Base-by-base conservation (phyloP, 2,113 vertebrate species). In the Melospiza georgiana region DNA sequence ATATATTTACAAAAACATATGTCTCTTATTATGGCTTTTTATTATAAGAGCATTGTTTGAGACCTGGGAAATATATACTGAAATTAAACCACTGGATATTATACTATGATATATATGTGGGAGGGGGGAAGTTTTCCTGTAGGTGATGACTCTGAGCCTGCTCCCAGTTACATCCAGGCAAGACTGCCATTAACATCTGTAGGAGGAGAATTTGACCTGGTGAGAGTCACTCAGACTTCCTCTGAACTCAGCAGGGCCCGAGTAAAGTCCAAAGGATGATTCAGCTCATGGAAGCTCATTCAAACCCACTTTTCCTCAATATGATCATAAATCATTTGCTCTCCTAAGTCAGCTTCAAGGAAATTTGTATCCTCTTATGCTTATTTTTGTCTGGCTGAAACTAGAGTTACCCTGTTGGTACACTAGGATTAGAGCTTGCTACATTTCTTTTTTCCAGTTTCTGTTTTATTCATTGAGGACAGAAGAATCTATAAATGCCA, bases 1-100 rank as follows among this genome's bases (percentile, higher is more conserved):
- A 62, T 62, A 35, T 19, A 55, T 84, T 95, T 95, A 92, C 63
- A 92, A 94, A 96, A 67, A 14, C 88, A 83, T 51, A 10, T 91
- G 85, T 62, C 44, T 93, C 52, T 90, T 72, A 49, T 90, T 89
- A 93, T 27, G 27, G 5, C 7, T 73, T 94, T 92, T 91, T 82
- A 91, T 82, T 89, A 43, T 16, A n/a, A 90, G 59, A 78, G 15
- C 18, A 23, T 79, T 93, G 63, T 82, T 94, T 87, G 65, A 79
- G 55, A 87, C 51, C 41, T 84, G 85, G 66, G 67, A 95, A 74
- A 90, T 57, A 74, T 17, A 61, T 35, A 59, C 31, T 79, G 66
- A 96, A 93, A 93, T 89, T 63, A 94, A 95, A 91, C 37, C 35
- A 68, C 44, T 86, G 67, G 37, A 21, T 68, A 79, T 63, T 43